These are phyloP conservation scores for Heliconius hortense DNA, from an alignment of 2,888 invertebrate genomes.

Conservation along the genomic window DNA sequence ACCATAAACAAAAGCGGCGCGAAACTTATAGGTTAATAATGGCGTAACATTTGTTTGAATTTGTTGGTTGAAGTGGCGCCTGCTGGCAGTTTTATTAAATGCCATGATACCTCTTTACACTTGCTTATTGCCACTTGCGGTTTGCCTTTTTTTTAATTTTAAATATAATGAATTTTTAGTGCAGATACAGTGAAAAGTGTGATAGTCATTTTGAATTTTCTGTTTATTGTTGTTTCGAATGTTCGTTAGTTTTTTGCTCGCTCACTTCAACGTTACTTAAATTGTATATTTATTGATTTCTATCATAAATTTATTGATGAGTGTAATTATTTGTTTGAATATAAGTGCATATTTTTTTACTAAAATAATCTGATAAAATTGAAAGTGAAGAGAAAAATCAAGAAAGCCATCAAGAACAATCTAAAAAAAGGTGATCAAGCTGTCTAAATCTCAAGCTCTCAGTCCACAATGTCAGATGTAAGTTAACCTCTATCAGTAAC, in stretches of 20 bases:
- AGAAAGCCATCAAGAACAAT: no score
- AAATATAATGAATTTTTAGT: neutral
- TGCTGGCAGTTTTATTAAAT: constrained; percentile 67
- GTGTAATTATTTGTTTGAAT: neutral
- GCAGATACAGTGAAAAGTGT: neutral
- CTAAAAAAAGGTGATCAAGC: no score
- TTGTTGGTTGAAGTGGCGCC: constrained; percentile 62
- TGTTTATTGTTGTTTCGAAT: neutral
- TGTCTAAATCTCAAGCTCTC: neutral
- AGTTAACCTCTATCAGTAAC: no score
- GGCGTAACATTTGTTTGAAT: constrained; percentile 65
- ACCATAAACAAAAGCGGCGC: constrained; percentile 40
- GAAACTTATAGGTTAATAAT: constrained; percentile 50
- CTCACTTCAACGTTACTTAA: no score
- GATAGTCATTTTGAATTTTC: neutral
- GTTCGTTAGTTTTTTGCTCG: no score
- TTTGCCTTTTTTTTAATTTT: constrained; percentile 35
- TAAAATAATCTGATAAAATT: neutral
- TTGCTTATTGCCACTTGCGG: constrained; percentile 43
- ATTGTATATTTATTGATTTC: no score
- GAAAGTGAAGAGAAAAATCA: neutral
- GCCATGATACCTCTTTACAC: constrained; percentile 52
- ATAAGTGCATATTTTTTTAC: neutral
- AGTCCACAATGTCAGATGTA: neutral
- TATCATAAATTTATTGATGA: neutral